These are phyloP conservation scores for Meles meles DNA, from an alignment of 2,113 vertebrate species.

Conservation along the genomic window DNA sequence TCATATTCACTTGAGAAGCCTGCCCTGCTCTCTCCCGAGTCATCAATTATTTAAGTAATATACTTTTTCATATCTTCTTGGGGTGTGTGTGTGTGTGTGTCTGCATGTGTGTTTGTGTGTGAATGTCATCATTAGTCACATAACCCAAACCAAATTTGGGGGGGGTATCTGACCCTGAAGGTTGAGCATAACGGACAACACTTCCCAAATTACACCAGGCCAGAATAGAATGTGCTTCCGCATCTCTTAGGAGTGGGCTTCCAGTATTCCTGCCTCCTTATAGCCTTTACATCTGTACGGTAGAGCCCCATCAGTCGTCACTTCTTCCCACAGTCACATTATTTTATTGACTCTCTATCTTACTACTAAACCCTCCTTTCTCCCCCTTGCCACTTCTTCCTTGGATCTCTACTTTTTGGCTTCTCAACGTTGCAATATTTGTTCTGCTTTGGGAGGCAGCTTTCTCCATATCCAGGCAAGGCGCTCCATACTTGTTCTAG, in stretches of 20 bases:
- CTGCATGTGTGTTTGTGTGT: neutral
- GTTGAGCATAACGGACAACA: neutral
- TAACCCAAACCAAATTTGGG: neutral
- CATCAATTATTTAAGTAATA: neutral
- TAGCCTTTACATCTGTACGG: neutral
- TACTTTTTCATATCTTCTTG: neutral
- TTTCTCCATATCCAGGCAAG: neutral
- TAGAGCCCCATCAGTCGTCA: neutral
- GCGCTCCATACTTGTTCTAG: neutral
- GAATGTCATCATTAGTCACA: neutral
- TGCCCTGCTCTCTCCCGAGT: neutral
- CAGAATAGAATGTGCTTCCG: neutral
- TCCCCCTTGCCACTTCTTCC: neutral
- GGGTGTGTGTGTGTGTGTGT: neutral
- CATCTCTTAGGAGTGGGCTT: neutral
- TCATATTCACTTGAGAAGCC: neutral
- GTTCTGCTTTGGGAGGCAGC: neutral
- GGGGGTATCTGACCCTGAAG: neutral
- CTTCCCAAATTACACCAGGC: too few species aligned
- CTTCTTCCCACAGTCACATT: neutral
- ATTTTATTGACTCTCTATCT: neutral
- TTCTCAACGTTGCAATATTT: neutral
- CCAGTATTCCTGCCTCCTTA: neutral
- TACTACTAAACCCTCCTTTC: neutral
- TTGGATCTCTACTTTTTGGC: neutral